Base-by-base conservation (phyloP, 2,888 invertebrate genomes). In the Monopis laevigella region DNA sequence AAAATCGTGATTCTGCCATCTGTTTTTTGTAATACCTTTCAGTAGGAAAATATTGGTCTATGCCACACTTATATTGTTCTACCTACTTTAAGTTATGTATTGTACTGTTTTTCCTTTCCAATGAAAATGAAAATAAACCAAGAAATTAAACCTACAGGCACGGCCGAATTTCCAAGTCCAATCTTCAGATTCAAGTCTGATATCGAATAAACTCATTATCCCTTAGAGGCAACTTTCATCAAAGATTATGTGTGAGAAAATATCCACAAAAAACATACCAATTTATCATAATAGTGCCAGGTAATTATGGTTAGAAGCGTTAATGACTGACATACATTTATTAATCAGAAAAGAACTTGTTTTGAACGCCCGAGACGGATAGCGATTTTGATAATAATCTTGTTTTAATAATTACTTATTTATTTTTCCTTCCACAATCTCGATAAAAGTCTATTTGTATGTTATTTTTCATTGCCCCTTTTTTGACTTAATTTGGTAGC, bases 311-410 rank as follows among this genome's bases (percentile, higher is more conserved):
- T 67, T 70, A 65, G 69, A 62, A 68, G 73, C 72, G 73, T 74
- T 80, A 78, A 78, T 78, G 72, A 73, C 69, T 65, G 62, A 59
- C 66, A 59, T 64, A 64, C 64, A 65, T 73, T 36, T 72, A 73
- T 70, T 71, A 74, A 73, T 73, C 69, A 66, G 61, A 60, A 56
- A 52, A 57, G 57, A 74, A 75, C 74, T 65, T 66, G 75, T 77
- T 77, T 71, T 65, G 62, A 62, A 56, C 56, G 54, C 57, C 61
- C 66, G 65, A 69, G 70, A 70, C 70, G 69, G 71, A 68, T 62
- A 69, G 65, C 60, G 59, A 70, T 73, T 73, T 64, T 57, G 78
- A 80, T 78, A 75, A 69, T 72, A 70, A 78, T 78, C 78, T 77
- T 70, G 70, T 75, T 72, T 64, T 70, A 67, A 75, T 78, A 77